Conservation (phyloP, 2,888 invertebrate genomes). For the Creontiades dilutus region DNA sequence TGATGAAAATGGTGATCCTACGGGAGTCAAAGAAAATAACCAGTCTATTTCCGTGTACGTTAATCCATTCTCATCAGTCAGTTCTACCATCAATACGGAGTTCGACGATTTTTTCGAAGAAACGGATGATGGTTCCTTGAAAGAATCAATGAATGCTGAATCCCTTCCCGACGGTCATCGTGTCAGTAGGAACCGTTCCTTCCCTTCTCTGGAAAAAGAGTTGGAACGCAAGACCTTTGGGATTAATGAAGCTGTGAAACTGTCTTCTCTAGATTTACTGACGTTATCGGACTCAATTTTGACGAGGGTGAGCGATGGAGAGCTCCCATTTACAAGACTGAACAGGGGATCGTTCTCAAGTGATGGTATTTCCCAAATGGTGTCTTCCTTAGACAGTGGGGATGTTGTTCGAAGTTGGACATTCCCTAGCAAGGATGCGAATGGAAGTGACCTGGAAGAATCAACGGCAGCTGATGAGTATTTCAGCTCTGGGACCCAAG, state of each 20-base stretch:
- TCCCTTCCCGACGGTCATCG: constrained; percentile 44
- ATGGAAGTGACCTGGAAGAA: constrained; percentile 79
- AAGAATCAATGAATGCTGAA: constrained; percentile 68
- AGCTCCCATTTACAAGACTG: constrained; percentile 71
- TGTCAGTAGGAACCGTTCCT: constrained; percentile 74
- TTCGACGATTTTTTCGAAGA: constrained; percentile 76
- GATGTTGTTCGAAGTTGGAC: constrained; percentile 81
- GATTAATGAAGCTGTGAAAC: constrained; percentile 75
- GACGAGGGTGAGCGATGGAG: constrained; percentile 76
- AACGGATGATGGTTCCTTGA: constrained; percentile 70
- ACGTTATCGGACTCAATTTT: constrained; percentile 75
- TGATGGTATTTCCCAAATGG: constrained; percentile 72
- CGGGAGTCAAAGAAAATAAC: constrained; percentile 75
- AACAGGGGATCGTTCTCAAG: constrained; percentile 75
- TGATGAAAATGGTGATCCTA: constrained; percentile 64
- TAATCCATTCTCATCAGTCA: constrained; percentile 81
- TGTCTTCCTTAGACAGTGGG: constrained; percentile 73
- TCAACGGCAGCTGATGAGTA: constrained; percentile 85
- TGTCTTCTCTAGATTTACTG: constrained; percentile 75
- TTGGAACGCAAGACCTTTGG: constrained; percentile 69
- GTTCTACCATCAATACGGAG: constrained; percentile 76
- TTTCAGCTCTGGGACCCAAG: constrained; percentile 79
- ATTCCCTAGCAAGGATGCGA: constrained; percentile 79
- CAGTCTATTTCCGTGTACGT: constrained; percentile 83
- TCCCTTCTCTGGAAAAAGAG: constrained; percentile 74